Conservation (phyloP, 2,888 invertebrate genomes). For the Stratiomys singularior region DNA sequence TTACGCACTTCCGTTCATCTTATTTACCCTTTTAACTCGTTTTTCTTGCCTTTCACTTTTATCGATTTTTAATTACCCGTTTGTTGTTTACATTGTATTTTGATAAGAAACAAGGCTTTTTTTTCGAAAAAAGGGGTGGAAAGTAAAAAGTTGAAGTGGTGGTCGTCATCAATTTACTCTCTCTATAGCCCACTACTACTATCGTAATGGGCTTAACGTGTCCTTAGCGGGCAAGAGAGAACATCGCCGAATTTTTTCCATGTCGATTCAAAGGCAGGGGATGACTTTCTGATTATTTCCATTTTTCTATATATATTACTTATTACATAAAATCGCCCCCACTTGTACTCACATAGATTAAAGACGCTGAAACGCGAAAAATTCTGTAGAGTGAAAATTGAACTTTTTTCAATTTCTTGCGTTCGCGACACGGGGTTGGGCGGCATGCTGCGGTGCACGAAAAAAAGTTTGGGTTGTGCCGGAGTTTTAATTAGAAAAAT, state of each 20-base stretch:
- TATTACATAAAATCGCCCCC: slow-evolving; percentile 34
- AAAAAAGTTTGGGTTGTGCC: slow-evolving; percentile 46
- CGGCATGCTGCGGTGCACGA: background rate
- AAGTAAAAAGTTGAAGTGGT: background rate
- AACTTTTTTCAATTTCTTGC: slow-evolving; percentile 46
- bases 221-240: background rate
- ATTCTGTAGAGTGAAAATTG: slow-evolving; percentile 42
- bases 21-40: slow-evolving; percentile 8
- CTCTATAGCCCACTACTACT: background rate
- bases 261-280: slow-evolving; percentile 1
- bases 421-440: background rate
- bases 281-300: slow-evolving; percentile 31
- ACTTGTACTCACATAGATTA: slow-evolving; percentile 19
- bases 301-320: slow-evolving; percentile 42
- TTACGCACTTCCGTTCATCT: background rate
- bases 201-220: background rate
- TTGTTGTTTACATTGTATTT: slow-evolving; percentile 47
- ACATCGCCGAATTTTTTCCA: background rate
- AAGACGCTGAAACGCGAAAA: slow-evolving; percentile 37
- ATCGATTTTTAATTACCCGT: slow-evolving; percentile 51
- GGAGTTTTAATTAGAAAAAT: slow-evolving; percentile 52
- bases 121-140: background rate
- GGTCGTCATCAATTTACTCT: background rate
- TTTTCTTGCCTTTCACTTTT: slow-evolving; percentile 32
- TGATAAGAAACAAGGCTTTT: slow-evolving; percentile 45